Evolutionary conservation across 2,888 invertebrate genomes (phyloP), one percentile per base, ranked within the genome.

Genomic region (Troides aeacus): DNA sequence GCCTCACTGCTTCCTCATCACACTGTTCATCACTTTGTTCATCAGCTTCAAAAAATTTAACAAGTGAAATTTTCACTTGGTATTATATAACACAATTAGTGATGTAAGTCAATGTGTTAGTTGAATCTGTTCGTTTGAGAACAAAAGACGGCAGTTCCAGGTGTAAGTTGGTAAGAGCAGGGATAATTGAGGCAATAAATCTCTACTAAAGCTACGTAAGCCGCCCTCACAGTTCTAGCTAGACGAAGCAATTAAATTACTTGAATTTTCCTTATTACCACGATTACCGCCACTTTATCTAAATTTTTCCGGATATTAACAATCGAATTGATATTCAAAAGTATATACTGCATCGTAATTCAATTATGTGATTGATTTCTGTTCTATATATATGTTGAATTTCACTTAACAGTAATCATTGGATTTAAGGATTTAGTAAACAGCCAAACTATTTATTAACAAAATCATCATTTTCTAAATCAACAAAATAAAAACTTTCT

Each of bases 131-230:
- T 83, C 81, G 79, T 74, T 79, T 83, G 80, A 86, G 78, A 77
- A 77, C 79, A 81, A 83, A 80, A 83, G 83, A 82, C 79, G 80
- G 72, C 72, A 74, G 76, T 74, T 77, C 76, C 84, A 86, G 86
- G 85, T 85, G 84, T 81, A 82, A 72, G 75, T 72, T 77, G 74
- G 79, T 74, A 80, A 75, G 80, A 78, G 81, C 82, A 81, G 86
- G 84, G 87, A 85, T 91, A 92, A 91, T 92, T 89, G 88, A 82
- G 80, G 85, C 82, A 81, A 90, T 91, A 91, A 92, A 90, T 92
- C 86, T 82, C 72, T 61, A 77, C 79, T 3, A 78, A 80, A 80
- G 81, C 83, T 85, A 85, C 87, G 88, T 85, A 81, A 81, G 84
- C 83, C 81, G 70, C 78, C 78, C 77, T 73, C 75, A 79, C 78